phyloP scores from a whole-genome alignment of 1,140 invertebrate species.

The Aporrectodea caliginosa region DNA sequence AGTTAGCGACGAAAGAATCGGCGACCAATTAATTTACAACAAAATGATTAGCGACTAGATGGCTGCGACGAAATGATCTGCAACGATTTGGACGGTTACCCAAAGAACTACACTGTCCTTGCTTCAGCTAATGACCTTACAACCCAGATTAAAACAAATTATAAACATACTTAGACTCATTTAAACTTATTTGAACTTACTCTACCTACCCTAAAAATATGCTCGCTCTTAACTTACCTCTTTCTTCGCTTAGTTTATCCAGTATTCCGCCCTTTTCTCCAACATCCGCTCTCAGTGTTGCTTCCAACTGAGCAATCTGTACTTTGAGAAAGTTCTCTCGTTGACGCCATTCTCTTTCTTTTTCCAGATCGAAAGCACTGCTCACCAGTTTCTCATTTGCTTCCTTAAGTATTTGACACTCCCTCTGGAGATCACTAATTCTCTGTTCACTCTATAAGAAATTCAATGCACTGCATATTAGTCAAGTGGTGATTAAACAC shows the following conservation, averaged over 20 bases:
- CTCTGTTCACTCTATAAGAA: conserved; percentile 52
- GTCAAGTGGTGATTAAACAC: neutral
- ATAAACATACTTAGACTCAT: too few relatives aligned
- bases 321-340: conserved; percentile 55
- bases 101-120: too few relatives aligned
- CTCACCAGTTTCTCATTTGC: conserved; percentile 57
- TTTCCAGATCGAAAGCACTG: conserved; percentile 56
- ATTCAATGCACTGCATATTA: too few relatives aligned
- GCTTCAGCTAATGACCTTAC: too few relatives aligned
- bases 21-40: too few relatives aligned
- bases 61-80: too few relatives aligned
- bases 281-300: conserved; percentile 56
- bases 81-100: too few relatives aligned
- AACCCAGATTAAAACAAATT: too few relatives aligned
- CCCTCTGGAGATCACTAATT: conserved; percentile 50
- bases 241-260: conserved; percentile 52
- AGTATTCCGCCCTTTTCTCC: conserved; percentile 56
- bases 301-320: conserved; percentile 57
- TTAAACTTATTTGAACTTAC: too few relatives aligned
- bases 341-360: conserved; percentile 55
- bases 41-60: too few relatives aligned
- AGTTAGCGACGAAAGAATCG: too few relatives aligned
- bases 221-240: conserved; percentile 46
- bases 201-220: too few relatives aligned
- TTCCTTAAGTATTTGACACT: conserved; percentile 56